Evolutionary conservation across 2,797 vertebrate species (phyloP).

Genomic region (Sebastes paucispinis): DNA sequence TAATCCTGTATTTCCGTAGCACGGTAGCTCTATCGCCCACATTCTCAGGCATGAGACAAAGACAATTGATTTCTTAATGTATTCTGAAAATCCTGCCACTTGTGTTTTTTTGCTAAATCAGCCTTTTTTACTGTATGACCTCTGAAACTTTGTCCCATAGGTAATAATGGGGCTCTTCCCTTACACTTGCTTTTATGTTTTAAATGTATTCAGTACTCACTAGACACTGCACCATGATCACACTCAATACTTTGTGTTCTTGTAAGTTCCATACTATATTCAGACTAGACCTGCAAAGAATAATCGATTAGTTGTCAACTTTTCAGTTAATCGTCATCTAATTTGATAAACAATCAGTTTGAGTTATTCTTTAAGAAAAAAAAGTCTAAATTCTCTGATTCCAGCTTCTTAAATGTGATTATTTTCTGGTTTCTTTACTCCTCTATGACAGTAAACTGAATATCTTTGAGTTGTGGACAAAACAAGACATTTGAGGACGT

Average conservation of each 20-base stretch:
- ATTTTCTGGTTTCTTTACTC: no score
- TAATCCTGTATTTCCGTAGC: slow-evolving; percentile 22
- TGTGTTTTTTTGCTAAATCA: neutral
- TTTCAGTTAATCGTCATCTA: no score
- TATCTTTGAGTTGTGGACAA: no score
- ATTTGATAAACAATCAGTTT: no score
- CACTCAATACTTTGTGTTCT: neutral
- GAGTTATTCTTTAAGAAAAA: no score
- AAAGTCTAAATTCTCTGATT: no score
- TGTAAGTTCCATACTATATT: neutral
- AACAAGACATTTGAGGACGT: no score
- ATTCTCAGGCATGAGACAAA: slow-evolving; percentile 15
- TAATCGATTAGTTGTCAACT: no score
- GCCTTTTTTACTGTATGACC: neutral
- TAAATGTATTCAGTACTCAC: neutral
- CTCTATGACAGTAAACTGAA: no score
- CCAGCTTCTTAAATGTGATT: no score
- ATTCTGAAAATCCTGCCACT: slow-evolving; percentile 31
- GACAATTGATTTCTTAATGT: slow-evolving; percentile 31
- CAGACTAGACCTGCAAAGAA: neutral
- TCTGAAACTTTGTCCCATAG: neutral
- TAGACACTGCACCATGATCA: neutral
- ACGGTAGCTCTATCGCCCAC: neutral
- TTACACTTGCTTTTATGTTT: neutral
- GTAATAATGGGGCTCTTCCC: neutral